Percentiles rank a stretch among this genome's conserved stretches.
Conservation (phyloP, 2,113 vertebrate species). For the Puffinus mauretanicus region DNA sequence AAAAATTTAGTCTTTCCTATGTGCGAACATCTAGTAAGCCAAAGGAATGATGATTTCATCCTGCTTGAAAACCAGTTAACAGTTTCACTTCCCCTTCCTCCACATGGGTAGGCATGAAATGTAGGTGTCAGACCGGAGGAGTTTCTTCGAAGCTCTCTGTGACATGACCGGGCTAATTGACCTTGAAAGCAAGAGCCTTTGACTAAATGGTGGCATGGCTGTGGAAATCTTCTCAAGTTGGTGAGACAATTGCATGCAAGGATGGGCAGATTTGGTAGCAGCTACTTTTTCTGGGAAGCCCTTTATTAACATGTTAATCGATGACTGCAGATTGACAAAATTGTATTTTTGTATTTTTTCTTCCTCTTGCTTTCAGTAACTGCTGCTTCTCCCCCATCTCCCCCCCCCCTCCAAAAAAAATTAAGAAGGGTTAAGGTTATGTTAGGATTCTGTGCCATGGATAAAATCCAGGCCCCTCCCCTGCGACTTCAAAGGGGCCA, state of each 20-base stretch:
- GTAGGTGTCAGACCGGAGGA: neutral
- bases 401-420: rapidly evolving
- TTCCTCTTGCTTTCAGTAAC: neutral
- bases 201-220: neutral
- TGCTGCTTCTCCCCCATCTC: rapidly evolving
- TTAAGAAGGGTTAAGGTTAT: neutral
- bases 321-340: neutral
- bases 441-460: neutral
- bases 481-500: neutral
- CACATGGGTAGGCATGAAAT: neutral
- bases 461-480: constrained; percentile 16
- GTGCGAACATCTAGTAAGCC: neutral
- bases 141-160: neutral
- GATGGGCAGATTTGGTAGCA: neutral
- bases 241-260: neutral
- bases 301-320: neutral
- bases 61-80: neutral
- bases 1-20: neutral
- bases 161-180: neutral
- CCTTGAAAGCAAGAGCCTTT: constrained; percentile 4
- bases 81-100: neutral
- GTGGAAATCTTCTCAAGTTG: neutral
- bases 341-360: neutral
- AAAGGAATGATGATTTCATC: neutral
- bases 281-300: neutral